Conservation (phyloP, 2,888 invertebrate species). For the Melieria crassipennis region DNA sequence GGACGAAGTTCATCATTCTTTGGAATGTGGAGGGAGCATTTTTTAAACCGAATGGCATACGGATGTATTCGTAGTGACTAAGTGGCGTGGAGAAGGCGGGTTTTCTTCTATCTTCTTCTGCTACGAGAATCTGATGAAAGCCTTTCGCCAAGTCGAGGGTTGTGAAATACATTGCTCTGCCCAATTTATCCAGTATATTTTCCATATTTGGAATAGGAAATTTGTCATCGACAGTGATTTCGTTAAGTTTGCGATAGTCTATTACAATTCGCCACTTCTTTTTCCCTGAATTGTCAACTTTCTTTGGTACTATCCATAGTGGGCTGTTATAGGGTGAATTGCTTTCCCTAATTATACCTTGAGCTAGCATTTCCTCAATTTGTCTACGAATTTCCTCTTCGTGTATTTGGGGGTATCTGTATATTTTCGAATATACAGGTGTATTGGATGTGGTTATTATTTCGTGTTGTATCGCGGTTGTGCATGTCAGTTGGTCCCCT, state of each 20-base stretch:
- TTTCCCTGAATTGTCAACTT: no score
- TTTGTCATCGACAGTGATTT: slow-evolving; percentile 14
- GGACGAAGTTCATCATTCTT: slow-evolving; percentile 7
- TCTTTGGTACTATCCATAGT: no score
- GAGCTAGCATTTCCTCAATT: no score
- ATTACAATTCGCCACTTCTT: slow-evolving; percentile 13
- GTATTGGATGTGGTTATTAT: no score
- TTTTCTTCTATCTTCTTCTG: slow-evolving; percentile 2
- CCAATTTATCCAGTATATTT: slow-evolving; percentile 18
- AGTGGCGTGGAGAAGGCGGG: slow-evolving; percentile 4
- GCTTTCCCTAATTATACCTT: no score
- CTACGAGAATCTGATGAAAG: slow-evolving; percentile 18
- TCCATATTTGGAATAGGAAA: slow-evolving; percentile 15
- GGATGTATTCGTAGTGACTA: slow-evolving; percentile 18
- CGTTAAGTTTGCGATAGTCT: background rate
- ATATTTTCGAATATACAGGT: no score
- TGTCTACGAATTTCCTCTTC: no score
- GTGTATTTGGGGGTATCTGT: no score
- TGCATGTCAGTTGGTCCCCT: no score
- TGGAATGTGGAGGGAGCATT: slow-evolving; percentile 20
- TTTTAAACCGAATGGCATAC: slow-evolving; percentile 18
- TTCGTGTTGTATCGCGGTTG: no score
- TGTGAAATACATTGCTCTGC: slow-evolving; percentile 13
- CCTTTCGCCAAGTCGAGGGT: slow-evolving; percentile 11
- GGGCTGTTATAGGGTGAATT: no score